Evolutionary conservation across 2,113 vertebrate genomes (phyloP).

Genomic region (Notiomystis cincta): DNA sequence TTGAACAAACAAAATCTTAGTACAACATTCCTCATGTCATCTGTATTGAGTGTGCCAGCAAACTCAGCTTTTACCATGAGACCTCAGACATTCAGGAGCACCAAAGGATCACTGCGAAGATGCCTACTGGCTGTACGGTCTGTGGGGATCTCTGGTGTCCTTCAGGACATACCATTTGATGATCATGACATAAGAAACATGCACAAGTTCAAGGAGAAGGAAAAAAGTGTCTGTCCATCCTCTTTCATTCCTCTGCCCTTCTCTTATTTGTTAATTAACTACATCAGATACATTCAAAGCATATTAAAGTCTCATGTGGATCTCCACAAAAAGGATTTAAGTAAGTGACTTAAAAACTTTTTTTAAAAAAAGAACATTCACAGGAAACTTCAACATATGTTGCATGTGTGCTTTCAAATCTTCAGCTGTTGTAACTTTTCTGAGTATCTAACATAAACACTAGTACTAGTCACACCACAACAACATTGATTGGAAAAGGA

Average conservation of each 20-base stretch:
- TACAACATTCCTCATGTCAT: not conserved
- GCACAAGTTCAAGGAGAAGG: not conserved
- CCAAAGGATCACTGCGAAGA: not conserved
- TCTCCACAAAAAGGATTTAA: not conserved
- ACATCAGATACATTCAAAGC: not conserved
- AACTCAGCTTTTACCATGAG: not conserved
- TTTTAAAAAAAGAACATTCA: not conserved
- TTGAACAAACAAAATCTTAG: not conserved
- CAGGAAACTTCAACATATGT: not conserved
- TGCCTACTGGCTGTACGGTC: not conserved
- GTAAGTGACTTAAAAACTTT: not conserved
- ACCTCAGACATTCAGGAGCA: not conserved
- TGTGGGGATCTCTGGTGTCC: not conserved
- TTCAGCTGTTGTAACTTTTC: not conserved
- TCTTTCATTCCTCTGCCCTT: not conserved
- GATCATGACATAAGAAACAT: not conserved
- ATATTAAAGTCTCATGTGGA: not conserved
- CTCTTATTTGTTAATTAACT: not conserved
- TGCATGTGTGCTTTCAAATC: not conserved
- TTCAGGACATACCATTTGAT: not conserved
- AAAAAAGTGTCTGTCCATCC: not conserved
- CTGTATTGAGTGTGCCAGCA: not conserved
- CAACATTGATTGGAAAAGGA: not conserved
- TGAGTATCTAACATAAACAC: not conserved
- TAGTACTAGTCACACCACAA: not conserved